A percentile compares a stretch with the other conserved stretches of the same genome.
phyloP scores from a whole-genome alignment of 2,797 vertebrate species.

The Neopelma chrysocephalum region DNA sequence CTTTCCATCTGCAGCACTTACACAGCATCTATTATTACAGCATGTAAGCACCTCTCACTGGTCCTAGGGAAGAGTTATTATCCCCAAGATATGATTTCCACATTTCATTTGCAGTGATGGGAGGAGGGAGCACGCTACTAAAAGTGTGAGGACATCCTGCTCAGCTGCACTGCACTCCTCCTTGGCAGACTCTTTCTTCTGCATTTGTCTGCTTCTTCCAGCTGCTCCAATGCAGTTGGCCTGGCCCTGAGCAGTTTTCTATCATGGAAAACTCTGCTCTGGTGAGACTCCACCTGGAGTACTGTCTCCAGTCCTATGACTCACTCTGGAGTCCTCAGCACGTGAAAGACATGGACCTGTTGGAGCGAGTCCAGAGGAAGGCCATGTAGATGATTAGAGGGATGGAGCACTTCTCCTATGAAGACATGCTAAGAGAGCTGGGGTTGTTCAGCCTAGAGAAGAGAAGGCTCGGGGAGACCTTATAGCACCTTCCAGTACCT shows the following conservation, averaged over 20 bases:
- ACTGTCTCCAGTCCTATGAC: not conserved
- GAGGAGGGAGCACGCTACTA: not conserved
- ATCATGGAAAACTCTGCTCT: not conserved
- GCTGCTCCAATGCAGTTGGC: not conserved
- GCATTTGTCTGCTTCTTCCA: not conserved
- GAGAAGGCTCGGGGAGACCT: not conserved
- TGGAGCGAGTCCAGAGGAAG: not conserved
- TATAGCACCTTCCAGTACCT: not conserved
- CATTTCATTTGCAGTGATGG: not conserved
- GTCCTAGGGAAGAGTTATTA: not conserved
- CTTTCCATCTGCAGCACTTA: conserved; percentile 2
- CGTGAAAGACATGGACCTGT: not conserved
- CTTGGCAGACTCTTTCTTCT: not conserved
- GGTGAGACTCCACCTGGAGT: not conserved
- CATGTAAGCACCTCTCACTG: not conserved
- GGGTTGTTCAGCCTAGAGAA: not conserved
- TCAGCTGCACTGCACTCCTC: not conserved
- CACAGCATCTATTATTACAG: not conserved
- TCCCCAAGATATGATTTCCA: not conserved
- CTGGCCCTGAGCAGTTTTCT: not conserved
- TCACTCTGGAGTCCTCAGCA: not conserved
- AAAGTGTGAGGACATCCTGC: not conserved
- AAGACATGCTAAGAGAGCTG: not conserved
- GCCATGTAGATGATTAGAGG: not conserved
- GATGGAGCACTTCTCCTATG: not conserved